Base-by-base conservation (phyloP, 2,113 vertebrate species). In the Sigmodon hispidus region DNA sequence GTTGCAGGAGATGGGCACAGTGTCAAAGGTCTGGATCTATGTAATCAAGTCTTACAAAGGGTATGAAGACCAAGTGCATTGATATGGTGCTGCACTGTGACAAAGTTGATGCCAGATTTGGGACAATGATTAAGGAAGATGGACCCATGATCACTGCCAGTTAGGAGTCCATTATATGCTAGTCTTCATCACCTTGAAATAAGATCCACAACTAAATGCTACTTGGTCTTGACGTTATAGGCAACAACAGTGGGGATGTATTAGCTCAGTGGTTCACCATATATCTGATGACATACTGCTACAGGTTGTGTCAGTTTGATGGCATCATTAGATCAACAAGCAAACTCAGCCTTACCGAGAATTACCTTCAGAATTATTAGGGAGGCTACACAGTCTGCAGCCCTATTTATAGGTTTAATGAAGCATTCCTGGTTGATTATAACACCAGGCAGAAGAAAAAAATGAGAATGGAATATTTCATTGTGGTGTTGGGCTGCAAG, bases 41-140 rank as follows among this genome's bases (percentile, higher is more conserved):
- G 99, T 99, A 0, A 91, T 99, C 57, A 99, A 99, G 95, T 99
- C 99, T 2, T 99, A 99, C 72, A 99, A 97, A 94, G 99, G 98
- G 98, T 99, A 95, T 43, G 89, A 92, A 91, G 17, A 99, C 99
- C 0, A 98, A 99, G 59, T 98, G 98, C 22, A 98, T 98, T 43
- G 84, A 97, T 1, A 24, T 98, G 89, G 99, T 99, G 0, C 94
- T 99, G 86, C 99, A 97, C 97, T 97, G 96, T 21, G 99, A 99
- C 7, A 98, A 98, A 0, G 81, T 99, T 96, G 97, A 97, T 94
- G 99, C 99, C 97, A 99, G 99, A 99, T 99, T 99, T 95, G 99
- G 99, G 99, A 95, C 99, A 55, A 98, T 99, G 93, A 96, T 98
- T 85, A 99, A 98, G 3, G 99, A 99, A 80, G 99, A 99, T 7